A percentile compares a stretch with the other conserved stretches of the same genome.
Conservation (phyloP, 2,797 vertebrate species). For the Mus caroli region DNA sequence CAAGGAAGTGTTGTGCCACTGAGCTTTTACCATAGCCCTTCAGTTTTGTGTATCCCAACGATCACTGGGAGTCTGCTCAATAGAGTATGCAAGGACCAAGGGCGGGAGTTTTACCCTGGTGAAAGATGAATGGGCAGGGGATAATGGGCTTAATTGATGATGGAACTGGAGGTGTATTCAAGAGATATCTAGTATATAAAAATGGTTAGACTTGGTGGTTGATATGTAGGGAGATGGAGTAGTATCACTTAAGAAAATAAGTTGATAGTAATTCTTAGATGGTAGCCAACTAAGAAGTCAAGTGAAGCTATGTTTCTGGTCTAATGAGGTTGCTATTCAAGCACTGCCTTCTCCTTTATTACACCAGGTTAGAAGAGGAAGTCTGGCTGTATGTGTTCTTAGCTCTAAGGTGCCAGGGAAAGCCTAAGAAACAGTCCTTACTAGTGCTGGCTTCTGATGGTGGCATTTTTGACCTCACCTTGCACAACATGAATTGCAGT, state of each 20-base stretch:
- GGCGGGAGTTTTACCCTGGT: not conserved
- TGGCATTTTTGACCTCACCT: not conserved
- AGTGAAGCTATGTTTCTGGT: conserved; percentile 49
- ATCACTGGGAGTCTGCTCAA: not conserved
- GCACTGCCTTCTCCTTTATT: conserved; percentile 35
- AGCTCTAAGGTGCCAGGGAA: conserved; percentile 8
- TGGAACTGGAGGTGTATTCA: not conserved
- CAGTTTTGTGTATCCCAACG: conserved; percentile 21
- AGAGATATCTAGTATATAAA: conserved; percentile 9
- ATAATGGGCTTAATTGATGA: conserved; percentile 29
- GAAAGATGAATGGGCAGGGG: not conserved
- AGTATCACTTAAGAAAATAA: conserved; percentile 58
- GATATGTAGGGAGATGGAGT: not conserved
- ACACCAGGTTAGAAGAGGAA: conserved; percentile 26
- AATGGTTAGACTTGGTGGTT: conserved; percentile 14
- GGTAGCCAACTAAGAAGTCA: conserved; percentile 49
- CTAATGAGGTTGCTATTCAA: conserved; percentile 13
- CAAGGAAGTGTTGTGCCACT: not conserved
- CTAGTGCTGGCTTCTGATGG: not conserved
- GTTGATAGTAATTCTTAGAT: conserved; percentile 60
- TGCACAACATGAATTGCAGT: not conserved
- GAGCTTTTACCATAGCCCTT: not conserved
- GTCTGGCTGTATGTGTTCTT: conserved; percentile 38
- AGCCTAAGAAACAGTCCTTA: not conserved
- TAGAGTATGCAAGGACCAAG: not conserved